Conservation (phyloP, 35 echinoderm and acorn worm genomes). For the Amphiura filiformis region DNA sequence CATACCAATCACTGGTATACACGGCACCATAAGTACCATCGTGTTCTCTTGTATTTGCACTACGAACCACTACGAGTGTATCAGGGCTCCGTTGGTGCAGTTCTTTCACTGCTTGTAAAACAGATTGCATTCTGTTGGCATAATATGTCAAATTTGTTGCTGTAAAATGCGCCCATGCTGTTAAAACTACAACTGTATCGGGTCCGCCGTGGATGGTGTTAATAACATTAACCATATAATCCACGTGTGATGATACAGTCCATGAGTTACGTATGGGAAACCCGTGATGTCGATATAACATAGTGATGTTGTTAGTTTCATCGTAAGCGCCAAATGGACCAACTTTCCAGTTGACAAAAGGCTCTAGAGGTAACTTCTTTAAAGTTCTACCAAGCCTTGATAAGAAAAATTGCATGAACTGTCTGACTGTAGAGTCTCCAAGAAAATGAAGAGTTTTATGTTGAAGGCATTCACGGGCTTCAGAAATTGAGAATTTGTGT, state of each 20-base stretch:
- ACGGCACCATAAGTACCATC: background rate
- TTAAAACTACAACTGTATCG: slow-evolving; percentile 35
- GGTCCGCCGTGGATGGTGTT: slow-evolving; percentile 21
- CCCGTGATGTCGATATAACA: slow-evolving; percentile 45
- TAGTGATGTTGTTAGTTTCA: slow-evolving; percentile 25
- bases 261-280: slow-evolving; percentile 63
- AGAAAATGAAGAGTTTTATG: slow-evolving; percentile 54
- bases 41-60: slow-evolving; percentile 25
- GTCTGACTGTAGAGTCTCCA: slow-evolving; percentile 57
- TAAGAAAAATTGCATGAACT: slow-evolving; percentile 41
- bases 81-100: slow-evolving; percentile 26
- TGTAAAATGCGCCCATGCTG: slow-evolving; percentile 47
- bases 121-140: slow-evolving; percentile 1
- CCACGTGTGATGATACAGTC: slow-evolving; percentile 22
- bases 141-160: slow-evolving; percentile 36
- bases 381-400: background rate
- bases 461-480: slow-evolving; percentile 11
- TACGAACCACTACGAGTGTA: slow-evolving; percentile 35
- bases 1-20: slow-evolving; percentile 28
- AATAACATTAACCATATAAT: slow-evolving; percentile 41
- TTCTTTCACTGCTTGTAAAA: slow-evolving; percentile 23
- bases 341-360: slow-evolving; percentile 7
- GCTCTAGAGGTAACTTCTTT: background rate
- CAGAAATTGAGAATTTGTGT: background rate
- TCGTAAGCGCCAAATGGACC: slow-evolving; percentile 34